A percentile compares a stretch with the other conserved stretches of the same genome.
Conservation (phyloP, 2,797 vertebrate species). For the Pseudochirops cupreus region DNA sequence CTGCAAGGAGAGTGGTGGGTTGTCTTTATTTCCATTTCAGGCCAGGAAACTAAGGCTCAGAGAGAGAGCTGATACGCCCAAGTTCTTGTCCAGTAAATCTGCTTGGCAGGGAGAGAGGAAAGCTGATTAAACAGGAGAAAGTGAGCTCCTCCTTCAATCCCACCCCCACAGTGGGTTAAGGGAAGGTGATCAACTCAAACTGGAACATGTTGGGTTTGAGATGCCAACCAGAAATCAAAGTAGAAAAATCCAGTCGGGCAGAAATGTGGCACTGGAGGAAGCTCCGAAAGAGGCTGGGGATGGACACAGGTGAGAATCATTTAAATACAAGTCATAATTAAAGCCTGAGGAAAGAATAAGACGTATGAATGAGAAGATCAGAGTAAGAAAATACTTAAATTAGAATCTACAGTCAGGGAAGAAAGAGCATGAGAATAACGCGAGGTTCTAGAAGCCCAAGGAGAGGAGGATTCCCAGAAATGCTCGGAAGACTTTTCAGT, state of each 20-base stretch:
- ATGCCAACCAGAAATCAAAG: neutral
- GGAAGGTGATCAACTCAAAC: neutral
- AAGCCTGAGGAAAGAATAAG: neutral
- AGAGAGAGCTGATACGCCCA: neutral
- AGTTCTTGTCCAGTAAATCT: neutral
- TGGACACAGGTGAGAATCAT: neutral
- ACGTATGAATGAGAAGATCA: neutral
- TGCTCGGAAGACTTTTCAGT: neutral
- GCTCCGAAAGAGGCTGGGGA: neutral
- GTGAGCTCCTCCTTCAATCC: neutral
- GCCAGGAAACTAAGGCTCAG: neutral
- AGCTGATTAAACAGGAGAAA: neutral
- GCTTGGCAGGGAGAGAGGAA: neutral
- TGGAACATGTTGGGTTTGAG: neutral
- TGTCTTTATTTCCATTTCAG: neutral
- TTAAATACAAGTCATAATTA: neutral
- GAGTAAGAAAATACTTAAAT: neutral
- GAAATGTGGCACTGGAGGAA: neutral
- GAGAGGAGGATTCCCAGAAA: neutral
- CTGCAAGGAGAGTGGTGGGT: neutral
- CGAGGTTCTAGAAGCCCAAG: neutral
- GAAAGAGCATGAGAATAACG: neutral
- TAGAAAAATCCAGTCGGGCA: neutral
- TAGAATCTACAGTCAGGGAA: neutral
- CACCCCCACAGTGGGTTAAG: neutral